Base-by-base conservation (phyloP, 1,140 invertebrate genomes). In the Cyphomyrmex costatus region DNA sequence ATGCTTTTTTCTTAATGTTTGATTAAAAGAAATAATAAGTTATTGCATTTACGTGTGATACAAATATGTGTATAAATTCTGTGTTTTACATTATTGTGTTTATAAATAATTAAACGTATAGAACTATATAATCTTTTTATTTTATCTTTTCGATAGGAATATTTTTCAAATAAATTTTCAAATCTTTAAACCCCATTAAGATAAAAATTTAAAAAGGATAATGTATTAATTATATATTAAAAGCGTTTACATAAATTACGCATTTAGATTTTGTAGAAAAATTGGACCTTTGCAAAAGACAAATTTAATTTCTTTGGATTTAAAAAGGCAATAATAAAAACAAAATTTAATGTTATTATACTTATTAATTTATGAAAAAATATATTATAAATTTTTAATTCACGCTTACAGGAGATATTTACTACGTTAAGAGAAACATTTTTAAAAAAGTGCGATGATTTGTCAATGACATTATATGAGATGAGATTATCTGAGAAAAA, bases 361-460 rank as follows among this genome's bases (percentile, higher is more conserved):
- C n/a, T 42, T 42, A 42, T 42, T 42, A 42, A 42, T 42, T 42
- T 42, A 42, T 42, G 2, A 10, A 56, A 42, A 71, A 56, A n/a
- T 24, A 74, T 56, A 46, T 21, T 42, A 16, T 42, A 80, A 58
- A 27, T 71, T 70, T 71, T 70, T 71, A 60, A 71, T 58, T 60
- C 19, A 4, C 16, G 6, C 24, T 46, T 46, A 1, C 6, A 36
- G 36, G 3, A 60, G 12, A 56, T 27, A 83, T 60, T 73, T 21
- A 21, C 12, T 49, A 24, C 2, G 3, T 24, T 12, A 33, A 21
- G 14, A 61, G 21, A 1, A 61, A 66, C 19, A 4, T 36, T 30
- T n/a, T n/a, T 42, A 0, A 53, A 42, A 33, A 33, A 49, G 14
- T 10, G 5, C 71, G 76, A 78, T 51, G 1, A 27, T 61, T 73